Evolutionary conservation across 1,140 invertebrate genomes (phyloP), one percentile per base, ranked within the genome.

Genomic region (Drosophila mayri): DNA sequence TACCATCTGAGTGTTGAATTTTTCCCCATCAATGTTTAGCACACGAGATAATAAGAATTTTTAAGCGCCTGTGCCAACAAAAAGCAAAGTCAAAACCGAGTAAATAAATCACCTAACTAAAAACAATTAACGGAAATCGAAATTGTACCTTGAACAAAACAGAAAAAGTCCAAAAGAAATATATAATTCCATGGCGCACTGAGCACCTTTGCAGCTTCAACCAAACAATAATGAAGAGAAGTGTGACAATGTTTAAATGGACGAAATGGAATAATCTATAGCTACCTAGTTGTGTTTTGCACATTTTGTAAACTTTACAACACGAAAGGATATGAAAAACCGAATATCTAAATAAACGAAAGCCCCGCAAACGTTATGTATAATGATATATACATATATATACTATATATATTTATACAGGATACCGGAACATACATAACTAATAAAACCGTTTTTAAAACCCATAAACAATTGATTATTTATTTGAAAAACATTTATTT

Each of bases 221-320:
- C 18, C 32, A 60, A 77, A 79, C 66, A 87, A 87, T 76, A 88
- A 87, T 40, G n/a, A 68, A 60, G 58, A 67, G 4, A 54, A 54
- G 32, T 20, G 49, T 46, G 44, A 22, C 44, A 46, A 25, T 20
- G 44, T 52, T 62, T 28, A 28, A 47, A 28, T 11, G 46, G 22
- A 49, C 32, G 71, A 54, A 52, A 54, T 37, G 32, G 50, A 58
- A 55, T 64, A 73, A 73, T 77, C 50, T 76, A 70, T 70, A 80
- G 80, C 76, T 65, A 87, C 62, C 64, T 83, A 84, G 85, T 88
- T 88, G 84, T 90, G 84, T 88, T 88, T 88, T 88, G 85, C 84
- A 88, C 84, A 88, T 88, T 88, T 88, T 88, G 85, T 88, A 88
- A 84, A 88, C 75, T 88, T 88, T 88, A 88, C 84, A 88, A 88